Evolutionary conservation across 2,888 invertebrate species (phyloP).

Genomic region (Drepanosiphum platanoidis): DNA sequence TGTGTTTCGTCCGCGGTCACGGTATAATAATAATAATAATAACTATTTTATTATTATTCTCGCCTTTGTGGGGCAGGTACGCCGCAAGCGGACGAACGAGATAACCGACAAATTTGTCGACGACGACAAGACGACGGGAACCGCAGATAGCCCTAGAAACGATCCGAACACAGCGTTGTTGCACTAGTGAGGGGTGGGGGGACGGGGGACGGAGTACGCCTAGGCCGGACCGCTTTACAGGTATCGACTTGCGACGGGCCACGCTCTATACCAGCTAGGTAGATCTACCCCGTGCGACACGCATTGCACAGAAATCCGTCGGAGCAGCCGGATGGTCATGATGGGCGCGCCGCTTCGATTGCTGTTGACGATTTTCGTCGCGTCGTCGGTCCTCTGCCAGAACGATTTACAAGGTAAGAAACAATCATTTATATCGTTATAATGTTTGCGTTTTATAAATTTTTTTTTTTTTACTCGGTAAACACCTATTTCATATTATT

Average conservation of each 20-base stretch:
- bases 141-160: slow-evolving; percentile 17
- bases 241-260: no score
- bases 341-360: slow-evolving; percentile 45
- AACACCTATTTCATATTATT: no score
- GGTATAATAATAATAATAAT: no score
- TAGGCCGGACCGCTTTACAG: slow-evolving; percentile 10
- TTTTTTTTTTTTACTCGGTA: no score
- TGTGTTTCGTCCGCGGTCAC: background rate
- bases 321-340: slow-evolving; percentile 47
- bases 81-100: background rate
- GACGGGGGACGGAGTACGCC: no score
- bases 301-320: slow-evolving; percentile 49
- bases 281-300: slow-evolving; percentile 52
- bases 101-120: background rate
- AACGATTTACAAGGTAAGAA: slow-evolving; percentile 59
- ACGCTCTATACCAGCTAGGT: no score
- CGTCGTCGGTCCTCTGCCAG: slow-evolving; percentile 31
- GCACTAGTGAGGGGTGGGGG: no score
- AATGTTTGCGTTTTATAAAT: no score
- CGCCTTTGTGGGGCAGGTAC: no score
- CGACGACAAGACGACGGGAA: background rate
- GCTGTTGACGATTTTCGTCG: slow-evolving; percentile 8
- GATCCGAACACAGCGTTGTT: background rate
- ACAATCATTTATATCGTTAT: no score
- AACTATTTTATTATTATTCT: background rate